Percentiles rank a stretch among this genome's conserved stretches.
Evolutionary conservation across 1,140 invertebrate species (phyloP).

Genomic region (Onthophagus taurus): DNA sequence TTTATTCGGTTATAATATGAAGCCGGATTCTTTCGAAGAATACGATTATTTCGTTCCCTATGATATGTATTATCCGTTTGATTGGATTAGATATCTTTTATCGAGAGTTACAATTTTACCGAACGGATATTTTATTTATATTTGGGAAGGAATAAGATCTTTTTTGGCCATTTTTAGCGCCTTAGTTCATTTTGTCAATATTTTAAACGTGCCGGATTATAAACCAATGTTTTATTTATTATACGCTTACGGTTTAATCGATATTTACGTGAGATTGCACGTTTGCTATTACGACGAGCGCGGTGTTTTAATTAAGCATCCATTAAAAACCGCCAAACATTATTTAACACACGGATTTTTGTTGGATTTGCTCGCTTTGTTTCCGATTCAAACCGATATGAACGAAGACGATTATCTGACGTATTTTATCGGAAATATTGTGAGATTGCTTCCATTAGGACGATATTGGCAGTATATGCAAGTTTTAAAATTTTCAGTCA

Average conservation of each 20-base stretch:
- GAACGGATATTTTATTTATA: conserved; percentile 9
- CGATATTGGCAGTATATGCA: conserved; percentile 5
- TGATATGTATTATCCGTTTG: conserved; percentile 5
- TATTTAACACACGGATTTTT: conserved; percentile 26
- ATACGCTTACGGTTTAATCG: conserved; percentile 11
- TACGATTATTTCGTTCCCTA: conserved; percentile 13
- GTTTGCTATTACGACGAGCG: conserved; percentile 37
- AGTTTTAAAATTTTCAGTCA: neutral
- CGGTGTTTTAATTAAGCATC: conserved; percentile 38
- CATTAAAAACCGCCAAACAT: conserved; percentile 34
- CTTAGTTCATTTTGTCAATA: conserved; percentile 11
- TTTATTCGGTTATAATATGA: conserved; percentile 10
- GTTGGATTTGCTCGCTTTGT: neutral
- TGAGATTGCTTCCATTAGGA: conserved; percentile 8
- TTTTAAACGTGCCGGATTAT: neutral
- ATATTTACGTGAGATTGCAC: conserved; percentile 30
- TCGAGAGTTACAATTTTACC: conserved; percentile 10
- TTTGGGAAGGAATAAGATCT: conserved; percentile 12
- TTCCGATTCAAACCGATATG: conserved; percentile 4
- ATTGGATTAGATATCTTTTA: conserved; percentile 8
- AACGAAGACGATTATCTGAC: neutral
- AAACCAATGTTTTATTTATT: conserved; percentile 12
- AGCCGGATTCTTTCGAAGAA: conserved; percentile 8
- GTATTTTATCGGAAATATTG: conserved; percentile 1
- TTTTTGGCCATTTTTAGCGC: conserved; percentile 5